Evolutionary conservation across 1,140 invertebrate genomes (phyloP).

Genomic region (Danaus plexippus): DNA sequence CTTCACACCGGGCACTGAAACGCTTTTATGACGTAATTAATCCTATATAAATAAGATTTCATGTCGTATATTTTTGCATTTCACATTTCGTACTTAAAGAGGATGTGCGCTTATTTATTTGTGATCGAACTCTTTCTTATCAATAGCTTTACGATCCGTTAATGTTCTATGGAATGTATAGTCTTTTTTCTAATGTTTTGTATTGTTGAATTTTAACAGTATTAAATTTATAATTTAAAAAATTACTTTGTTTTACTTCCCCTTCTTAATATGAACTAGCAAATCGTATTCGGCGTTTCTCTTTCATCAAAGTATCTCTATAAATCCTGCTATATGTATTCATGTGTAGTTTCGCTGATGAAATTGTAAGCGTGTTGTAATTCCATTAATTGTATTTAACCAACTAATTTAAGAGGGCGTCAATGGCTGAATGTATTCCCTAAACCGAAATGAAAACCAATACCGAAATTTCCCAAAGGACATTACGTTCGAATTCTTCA

Average conservation of each 20-base stretch:
- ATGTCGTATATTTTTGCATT: slow-evolving; percentile 17
- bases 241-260: slow-evolving; percentile 15
- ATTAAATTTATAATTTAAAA: slow-evolving; percentile 50
- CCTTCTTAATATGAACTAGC: too few relatives aligned
- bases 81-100: slow-evolving; percentile 27
- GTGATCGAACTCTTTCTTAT: slow-evolving; percentile 20
- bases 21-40: slow-evolving; percentile 17
- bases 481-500: too few relatives aligned
- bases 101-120: slow-evolving; percentile 28
- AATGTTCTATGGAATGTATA: slow-evolving; percentile 46
- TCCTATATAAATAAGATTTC: slow-evolving; percentile 7
- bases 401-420: too few relatives aligned
- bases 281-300: background rate
- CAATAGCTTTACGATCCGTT: slow-evolving; percentile 40
- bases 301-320: slow-evolving; percentile 1
- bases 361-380: too few relatives aligned
- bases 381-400: too few relatives aligned
- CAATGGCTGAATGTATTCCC: too few relatives aligned
- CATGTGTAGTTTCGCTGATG: too few relatives aligned
- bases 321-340: background rate
- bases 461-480: too few relatives aligned
- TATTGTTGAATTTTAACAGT: slow-evolving; percentile 68
- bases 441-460: too few relatives aligned
- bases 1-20: slow-evolving; percentile 13
- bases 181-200: slow-evolving; percentile 52